phyloP scores from a whole-genome alignment of 2,888 invertebrate species.

The Subacronicta megacephala region DNA sequence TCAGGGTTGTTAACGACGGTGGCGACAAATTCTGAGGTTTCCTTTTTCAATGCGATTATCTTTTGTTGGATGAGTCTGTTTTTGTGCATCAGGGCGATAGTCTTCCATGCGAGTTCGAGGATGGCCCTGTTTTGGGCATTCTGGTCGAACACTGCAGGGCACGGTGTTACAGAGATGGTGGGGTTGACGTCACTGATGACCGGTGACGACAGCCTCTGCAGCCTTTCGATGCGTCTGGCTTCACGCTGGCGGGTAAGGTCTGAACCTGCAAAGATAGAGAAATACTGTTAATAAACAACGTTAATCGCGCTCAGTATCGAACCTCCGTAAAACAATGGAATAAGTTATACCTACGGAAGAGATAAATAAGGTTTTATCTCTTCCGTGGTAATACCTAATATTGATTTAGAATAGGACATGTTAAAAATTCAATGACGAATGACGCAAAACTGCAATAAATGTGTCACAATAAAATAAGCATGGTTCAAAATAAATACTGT shows the following conservation, averaged over 20 bases:
- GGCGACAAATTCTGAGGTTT: conserved; percentile 91
- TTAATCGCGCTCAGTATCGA: too few species aligned
- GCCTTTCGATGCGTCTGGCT: conserved; percentile 76
- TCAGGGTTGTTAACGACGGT: conserved; percentile 89
- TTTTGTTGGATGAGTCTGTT: conserved; percentile 91
- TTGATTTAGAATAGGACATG: too few species aligned
- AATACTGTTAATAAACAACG: conserved; percentile 18
- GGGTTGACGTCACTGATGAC: conserved; percentile 57
- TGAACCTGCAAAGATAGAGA: conserved; percentile 75
- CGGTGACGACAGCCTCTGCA: conserved; percentile 68
- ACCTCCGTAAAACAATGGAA: conserved; percentile 28
- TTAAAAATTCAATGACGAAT: too few species aligned
- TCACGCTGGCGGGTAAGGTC: conserved; percentile 76
- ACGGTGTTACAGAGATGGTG: conserved; percentile 42
- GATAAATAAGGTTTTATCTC: too few species aligned
- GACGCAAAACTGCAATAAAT: too few species aligned
- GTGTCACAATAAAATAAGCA: too few species aligned
- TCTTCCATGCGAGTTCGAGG: conserved; percentile 91
- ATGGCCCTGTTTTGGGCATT: conserved; percentile 84
- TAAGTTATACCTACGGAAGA: conserved; percentile 28
- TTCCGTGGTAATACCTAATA: too few species aligned
- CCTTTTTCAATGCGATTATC: conserved; percentile 89
- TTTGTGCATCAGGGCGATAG: conserved; percentile 90
- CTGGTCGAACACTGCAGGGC: conserved; percentile 67
- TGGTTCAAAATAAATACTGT: too few species aligned